Evolutionary conservation across 2,113 vertebrate genomes (phyloP), one percentile per base, ranked within the genome.

Genomic region (Anguilla rostrata): DNA sequence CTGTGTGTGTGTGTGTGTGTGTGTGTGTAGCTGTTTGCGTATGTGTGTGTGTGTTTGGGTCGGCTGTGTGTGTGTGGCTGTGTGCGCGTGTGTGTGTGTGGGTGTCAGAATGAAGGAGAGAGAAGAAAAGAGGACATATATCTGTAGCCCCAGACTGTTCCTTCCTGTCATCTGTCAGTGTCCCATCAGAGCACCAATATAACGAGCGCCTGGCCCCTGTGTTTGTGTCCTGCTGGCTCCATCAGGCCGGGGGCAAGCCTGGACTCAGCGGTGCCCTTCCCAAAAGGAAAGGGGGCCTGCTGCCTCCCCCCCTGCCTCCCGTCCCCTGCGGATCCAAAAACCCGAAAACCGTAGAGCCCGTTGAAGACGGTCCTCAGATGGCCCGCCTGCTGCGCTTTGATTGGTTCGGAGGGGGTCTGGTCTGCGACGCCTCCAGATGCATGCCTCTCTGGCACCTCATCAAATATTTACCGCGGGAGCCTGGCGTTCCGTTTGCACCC

Each of bases 221-320:
- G 12, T 18, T 80, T 63, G 29, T 18, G 39, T n/a, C 49, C 75
- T 26, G 57, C 22, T 40, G 20, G 43, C 39, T 18, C 26, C 34
- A 12, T 3, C 53, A 39, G 22, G 39, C 39, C 29, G 18, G n/a
- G 63, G 85, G 46, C 40, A 12, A 43, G 75, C 41, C 40, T 26
- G 22, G n/a, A 49, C 26, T 18, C 39, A 82, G 18, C 41, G 20
- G 39, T 71, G 80, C 29, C 80, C 85, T 86, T 86, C 80, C 85
- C n/a, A 12, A 40, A 46, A 60, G 81, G 26, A 40, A 46, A 60
- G 81, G 26, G 43, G 20, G 6, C 29, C 18, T n/a, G 18, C 34
- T n/a, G 6, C 46, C 34, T 12, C 75, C 14, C 22, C 22, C 20
- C 39, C 43, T 29, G 39, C n/a, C 16, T 29, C 34, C 9, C 46